A percentile compares a stretch with the other conserved stretches of the same genome.
Evolutionary conservation across 1,140 invertebrate genomes (phyloP).

Genomic region (Listronotus bonariensis): DNA sequence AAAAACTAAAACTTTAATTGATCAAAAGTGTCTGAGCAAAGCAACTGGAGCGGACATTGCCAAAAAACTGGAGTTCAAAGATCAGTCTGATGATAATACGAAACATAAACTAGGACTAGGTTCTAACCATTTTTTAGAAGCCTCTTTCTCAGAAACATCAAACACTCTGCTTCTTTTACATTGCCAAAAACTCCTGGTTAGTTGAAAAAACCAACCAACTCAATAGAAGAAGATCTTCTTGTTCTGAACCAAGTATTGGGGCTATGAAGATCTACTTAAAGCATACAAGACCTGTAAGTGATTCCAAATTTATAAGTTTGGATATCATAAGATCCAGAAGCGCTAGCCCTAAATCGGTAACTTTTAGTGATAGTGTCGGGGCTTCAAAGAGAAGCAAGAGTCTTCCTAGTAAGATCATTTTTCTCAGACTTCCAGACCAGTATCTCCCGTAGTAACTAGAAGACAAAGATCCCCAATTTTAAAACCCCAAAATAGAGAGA

Average conservation of each 20-base stretch:
- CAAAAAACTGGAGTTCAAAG: conserved; percentile 40
- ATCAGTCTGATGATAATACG: conserved; percentile 58
- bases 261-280: conserved; percentile 66
- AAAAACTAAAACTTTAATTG: conserved; percentile 43
- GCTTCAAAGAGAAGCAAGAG: conserved; percentile 59
- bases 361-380: conserved; percentile 44
- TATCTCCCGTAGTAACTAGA: conserved; percentile 44
- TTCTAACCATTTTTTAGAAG: conserved; percentile 72
- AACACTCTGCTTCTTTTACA: conserved; percentile 50
- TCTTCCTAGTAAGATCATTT: conserved; percentile 37
- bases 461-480: conserved; percentile 44
- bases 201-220: conserved; percentile 68
- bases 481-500: neutral
- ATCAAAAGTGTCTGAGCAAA: conserved; percentile 47
- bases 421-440: conserved; percentile 42
- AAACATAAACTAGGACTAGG: conserved; percentile 62
- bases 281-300: conserved; percentile 70
- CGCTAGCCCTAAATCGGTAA: conserved; percentile 46
- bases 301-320: conserved; percentile 72
- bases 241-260: conserved; percentile 62
- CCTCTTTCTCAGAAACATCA: conserved; percentile 64
- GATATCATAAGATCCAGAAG: conserved; percentile 57
- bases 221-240: conserved; percentile 57
- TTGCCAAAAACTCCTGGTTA: conserved; percentile 59
- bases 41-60: conserved; percentile 41